These are phyloP conservation scores for Caenorhabditis plicata DNA, from an alignment of 2,888 invertebrate genomes.

Conservation along the genomic window DNA sequence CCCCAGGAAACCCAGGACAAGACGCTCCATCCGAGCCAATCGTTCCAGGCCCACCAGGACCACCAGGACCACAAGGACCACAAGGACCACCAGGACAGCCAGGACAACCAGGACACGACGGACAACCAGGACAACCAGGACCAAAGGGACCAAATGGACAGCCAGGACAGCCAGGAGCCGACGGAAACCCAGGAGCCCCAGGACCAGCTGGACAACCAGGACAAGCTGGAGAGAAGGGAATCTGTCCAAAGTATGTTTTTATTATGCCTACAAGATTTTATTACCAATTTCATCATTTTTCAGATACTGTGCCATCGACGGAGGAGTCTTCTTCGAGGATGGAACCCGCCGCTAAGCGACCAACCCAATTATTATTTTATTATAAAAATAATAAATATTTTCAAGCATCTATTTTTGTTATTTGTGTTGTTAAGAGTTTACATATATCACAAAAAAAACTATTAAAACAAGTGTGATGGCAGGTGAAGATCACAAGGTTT, in stretches of 20 bases:
- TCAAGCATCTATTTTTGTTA: too few species aligned
- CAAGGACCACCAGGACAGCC: conserved; percentile 39
- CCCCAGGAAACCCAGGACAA: conserved; percentile 39
- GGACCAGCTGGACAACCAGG: conserved; percentile 47
- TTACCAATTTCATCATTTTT: not conserved
- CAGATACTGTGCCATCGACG: conserved; percentile 6
- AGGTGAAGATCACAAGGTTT: too few species aligned
- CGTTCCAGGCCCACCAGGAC: conserved; percentile 39
- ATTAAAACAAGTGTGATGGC: too few species aligned
- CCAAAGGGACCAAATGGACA: conserved; percentile 46
- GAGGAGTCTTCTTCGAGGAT: conserved; percentile 8
- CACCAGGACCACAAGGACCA: conserved; percentile 36
- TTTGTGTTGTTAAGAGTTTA: too few species aligned
- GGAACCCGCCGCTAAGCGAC: conserved; percentile 7
- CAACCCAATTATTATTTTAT: too few species aligned
- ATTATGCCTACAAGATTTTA: not conserved
- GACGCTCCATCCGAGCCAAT: conserved; percentile 37
- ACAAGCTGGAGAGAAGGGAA: conserved; percentile 42
- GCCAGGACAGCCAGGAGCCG: conserved; percentile 39
- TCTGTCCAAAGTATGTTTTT: conserved; percentile 30
- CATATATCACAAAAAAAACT: too few species aligned
- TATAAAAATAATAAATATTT: too few species aligned
- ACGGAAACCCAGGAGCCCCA: conserved; percentile 41
- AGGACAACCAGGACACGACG: conserved; percentile 35
- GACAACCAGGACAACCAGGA: conserved; percentile 38